Conservation (phyloP, 1,140 invertebrate species). For the Metaphire vulgaris region DNA sequence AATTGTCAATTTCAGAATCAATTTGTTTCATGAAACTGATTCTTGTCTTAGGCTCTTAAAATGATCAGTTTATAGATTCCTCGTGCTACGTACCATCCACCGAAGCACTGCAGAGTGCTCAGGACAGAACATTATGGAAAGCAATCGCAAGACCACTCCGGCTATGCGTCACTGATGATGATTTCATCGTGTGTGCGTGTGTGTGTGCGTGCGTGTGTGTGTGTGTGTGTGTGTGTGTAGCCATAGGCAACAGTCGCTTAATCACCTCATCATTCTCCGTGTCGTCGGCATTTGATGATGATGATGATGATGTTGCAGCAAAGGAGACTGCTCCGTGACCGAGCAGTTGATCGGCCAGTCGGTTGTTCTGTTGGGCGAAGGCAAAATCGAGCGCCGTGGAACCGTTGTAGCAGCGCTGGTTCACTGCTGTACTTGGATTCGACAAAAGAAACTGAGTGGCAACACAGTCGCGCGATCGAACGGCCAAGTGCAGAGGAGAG, state of each 20-base stretch:
- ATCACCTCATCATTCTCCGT: background rate
- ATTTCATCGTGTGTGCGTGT: too few species aligned
- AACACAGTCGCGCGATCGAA: background rate
- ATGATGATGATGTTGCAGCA: background rate
- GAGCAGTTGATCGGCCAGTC: background rate
- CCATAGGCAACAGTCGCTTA: background rate
- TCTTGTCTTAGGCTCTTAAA: too few species aligned
- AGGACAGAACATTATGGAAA: too few species aligned
- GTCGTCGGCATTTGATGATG: background rate
- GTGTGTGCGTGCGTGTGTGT: too few species aligned
- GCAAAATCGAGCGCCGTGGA: background rate
- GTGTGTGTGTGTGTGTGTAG: too few species aligned
- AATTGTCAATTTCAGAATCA: too few species aligned
- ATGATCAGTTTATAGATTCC: too few species aligned
- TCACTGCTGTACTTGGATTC: background rate
- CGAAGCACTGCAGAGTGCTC: too few species aligned
- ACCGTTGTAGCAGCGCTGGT: background rate
- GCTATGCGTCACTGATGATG: background rate
- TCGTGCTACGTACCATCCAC: too few species aligned
- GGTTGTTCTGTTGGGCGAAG: background rate
- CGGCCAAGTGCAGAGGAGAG: background rate
- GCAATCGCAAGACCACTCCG: too few species aligned
- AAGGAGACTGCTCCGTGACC: background rate
- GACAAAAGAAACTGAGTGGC: background rate
- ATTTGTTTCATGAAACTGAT: too few species aligned